These are phyloP conservation scores for Aleiodes alternator DNA, from an alignment of 2,888 invertebrate genomes.

Conservation along the genomic window DNA sequence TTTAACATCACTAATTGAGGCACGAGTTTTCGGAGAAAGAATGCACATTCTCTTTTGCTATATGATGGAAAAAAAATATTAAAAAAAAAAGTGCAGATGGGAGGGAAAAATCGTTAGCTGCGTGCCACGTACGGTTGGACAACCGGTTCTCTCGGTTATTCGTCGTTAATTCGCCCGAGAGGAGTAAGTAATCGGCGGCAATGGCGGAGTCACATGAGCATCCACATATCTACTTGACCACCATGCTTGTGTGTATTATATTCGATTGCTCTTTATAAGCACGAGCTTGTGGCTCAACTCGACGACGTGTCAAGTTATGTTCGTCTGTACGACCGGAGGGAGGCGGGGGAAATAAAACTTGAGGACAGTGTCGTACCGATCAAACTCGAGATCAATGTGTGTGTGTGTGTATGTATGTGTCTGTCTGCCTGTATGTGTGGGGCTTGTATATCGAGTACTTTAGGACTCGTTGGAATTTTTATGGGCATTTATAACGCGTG, in stretches of 20 bases:
- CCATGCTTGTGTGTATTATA: slow-evolving; percentile 54
- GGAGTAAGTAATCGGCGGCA: slow-evolving; percentile 43
- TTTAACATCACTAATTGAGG: too few relatives aligned
- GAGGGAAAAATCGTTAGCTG: slow-evolving; percentile 66
- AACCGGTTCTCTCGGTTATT: slow-evolving; percentile 72
- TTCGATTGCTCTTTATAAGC: slow-evolving; percentile 54
- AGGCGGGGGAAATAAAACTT: slow-evolving; percentile 40
- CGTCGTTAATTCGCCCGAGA: slow-evolving; percentile 69
- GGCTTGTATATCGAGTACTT: slow-evolving; percentile 4
- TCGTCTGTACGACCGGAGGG: slow-evolving; percentile 32
- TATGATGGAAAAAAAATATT: slow-evolving; percentile 16
- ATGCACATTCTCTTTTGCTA: background rate
- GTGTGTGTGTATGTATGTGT: background rate
- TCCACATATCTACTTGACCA: slow-evolving; percentile 61
- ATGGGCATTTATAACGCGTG: slow-evolving; percentile 40
- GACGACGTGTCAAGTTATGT: slow-evolving; percentile 57
- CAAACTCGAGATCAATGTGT: background rate
- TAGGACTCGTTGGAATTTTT: slow-evolving; percentile 34
- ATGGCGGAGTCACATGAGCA: slow-evolving; percentile 45
- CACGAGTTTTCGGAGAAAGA: too few relatives aligned
- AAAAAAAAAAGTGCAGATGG: slow-evolving; percentile 32
- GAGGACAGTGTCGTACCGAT: slow-evolving; percentile 27
- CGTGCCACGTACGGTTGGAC: slow-evolving; percentile 62
- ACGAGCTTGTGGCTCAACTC: slow-evolving; percentile 46
- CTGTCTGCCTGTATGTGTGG: background rate